Evolutionary conservation across 2,888 invertebrate species (phyloP), one percentile per base, ranked within the genome.

Genomic region (Plebejus argus): DNA sequence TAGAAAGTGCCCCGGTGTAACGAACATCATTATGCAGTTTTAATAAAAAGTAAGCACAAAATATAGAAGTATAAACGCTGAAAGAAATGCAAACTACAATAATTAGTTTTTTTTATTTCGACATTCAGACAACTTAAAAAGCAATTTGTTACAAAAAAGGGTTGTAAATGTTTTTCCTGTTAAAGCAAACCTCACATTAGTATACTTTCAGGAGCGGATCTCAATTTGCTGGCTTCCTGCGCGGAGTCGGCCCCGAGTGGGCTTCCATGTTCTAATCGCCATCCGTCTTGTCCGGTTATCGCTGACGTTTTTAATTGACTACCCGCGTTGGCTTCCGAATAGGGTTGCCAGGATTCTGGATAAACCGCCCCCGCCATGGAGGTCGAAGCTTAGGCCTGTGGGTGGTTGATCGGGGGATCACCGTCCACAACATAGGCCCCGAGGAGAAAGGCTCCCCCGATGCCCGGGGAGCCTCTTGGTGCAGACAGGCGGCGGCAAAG

Each of bases 281-380:
- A 66, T 66, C 66, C 81, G 79, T 80, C 80, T 79, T 78, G 79
- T 77, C 78, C 77, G 49, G 76, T 76, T 76, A 56, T 78, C 33
- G 66, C 66, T 33, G 66, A 79, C 80, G 78, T 79, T 81, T 82
- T 82, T 82, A 83, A 83, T 82, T 82, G 82, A 79, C 79, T 81
- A 78, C 82, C 80, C 81, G 80, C 81, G 80, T 77, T 78, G 78
- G 77, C 80, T 78, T 81, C 82, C 80, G 79, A 76, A 79, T 78
- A 53, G 53, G 53, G 53, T 18, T 53, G 53, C 53, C 53, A 53
- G 18, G 18, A 15, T 15, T 53, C 53, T 5, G 18, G 53, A 53
- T 53, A 53, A 5, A 53, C n/a, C n/a, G n/a, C n/a, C n/a, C n/a
- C n/a, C n/a, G n/a, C n/a, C n/a, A n/a, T n/a, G n/a, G n/a, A n/a